Evolutionary conservation across 1,140 invertebrate species (phyloP).

Genomic region (Drosophila mojavensis): DNA sequence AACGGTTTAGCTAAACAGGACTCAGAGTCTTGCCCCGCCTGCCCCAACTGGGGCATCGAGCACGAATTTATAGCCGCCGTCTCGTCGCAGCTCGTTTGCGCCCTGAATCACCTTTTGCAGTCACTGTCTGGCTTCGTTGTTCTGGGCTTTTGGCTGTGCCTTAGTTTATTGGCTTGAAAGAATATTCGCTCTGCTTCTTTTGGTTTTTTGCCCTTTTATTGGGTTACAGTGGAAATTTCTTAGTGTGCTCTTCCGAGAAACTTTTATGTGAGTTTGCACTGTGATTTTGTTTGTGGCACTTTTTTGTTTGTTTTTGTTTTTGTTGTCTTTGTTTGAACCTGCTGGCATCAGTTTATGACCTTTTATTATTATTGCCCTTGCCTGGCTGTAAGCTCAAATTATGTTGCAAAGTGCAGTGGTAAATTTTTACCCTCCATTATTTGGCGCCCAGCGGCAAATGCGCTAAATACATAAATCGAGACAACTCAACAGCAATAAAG

Average conservation of each 20-base stretch:
- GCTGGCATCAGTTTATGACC: slow-evolving; percentile 53
- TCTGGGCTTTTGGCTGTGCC: slow-evolving; percentile 7
- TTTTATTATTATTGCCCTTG: slow-evolving; percentile 28
- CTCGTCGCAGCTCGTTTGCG: slow-evolving; percentile 2
- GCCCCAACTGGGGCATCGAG: too few relatives aligned
- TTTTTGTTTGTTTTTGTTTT: neutral
- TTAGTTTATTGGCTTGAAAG: slow-evolving; percentile 62
- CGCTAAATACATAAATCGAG: slow-evolving; percentile 64
- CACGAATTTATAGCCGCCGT: neutral
- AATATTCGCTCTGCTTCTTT: slow-evolving; percentile 14
- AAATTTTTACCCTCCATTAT: neutral
- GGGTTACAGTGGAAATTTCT: slow-evolving; percentile 48
- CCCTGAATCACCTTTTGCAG: neutral
- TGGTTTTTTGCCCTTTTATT: slow-evolving; percentile 10
- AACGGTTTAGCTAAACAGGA: neutral
- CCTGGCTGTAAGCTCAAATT: slow-evolving; percentile 36
- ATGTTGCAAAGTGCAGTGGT: slow-evolving; percentile 55
- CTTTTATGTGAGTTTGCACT: slow-evolving; percentile 64
- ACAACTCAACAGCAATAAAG: slow-evolving; percentile 33
- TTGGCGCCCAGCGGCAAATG: slow-evolving; percentile 20
- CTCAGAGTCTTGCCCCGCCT: neutral
- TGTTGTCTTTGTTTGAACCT: slow-evolving; percentile 30
- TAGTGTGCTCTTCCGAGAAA: slow-evolving; percentile 25
- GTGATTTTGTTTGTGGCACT: slow-evolving; percentile 45
- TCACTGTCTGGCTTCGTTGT: neutral